A percentile compares a stretch with the other conserved stretches of the same genome.
phyloP scores from a whole-genome alignment of 2,888 invertebrate species.

The Vanessa cardui region DNA sequence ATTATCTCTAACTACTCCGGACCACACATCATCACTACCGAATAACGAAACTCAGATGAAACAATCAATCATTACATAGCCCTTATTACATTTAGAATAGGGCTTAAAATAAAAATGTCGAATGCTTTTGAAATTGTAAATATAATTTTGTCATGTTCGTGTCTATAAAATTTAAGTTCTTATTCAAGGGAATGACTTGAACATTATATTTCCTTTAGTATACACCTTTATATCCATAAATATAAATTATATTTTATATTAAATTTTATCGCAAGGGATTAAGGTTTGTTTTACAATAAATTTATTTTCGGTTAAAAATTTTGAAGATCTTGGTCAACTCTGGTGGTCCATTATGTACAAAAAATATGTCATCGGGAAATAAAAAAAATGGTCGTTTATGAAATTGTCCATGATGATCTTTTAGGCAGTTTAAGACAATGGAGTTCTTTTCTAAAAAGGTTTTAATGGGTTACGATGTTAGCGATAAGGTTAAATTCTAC shows the following conservation, averaged over 20 bases:
- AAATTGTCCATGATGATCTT: conserved; percentile 21
- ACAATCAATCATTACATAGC: background rate
- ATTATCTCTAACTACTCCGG: conserved; percentile 39
- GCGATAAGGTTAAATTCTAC: background rate
- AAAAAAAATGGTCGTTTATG: conserved; percentile 36
- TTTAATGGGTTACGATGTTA: conserved; percentile 16
- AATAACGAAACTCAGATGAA: conserved; percentile 24
- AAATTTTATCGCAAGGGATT: background rate
- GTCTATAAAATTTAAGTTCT: conserved; percentile 56
- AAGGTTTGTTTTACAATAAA: conserved; percentile 6
- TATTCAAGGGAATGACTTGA: conserved; percentile 57
- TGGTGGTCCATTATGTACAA: conserved; percentile 35
- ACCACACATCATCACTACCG: conserved; percentile 45
- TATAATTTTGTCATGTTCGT: conserved; percentile 42
- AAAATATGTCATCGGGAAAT: conserved; percentile 28
- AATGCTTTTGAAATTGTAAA: conserved; percentile 13
- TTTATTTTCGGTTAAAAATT: conserved; percentile 11
- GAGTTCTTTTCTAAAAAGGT: conserved; percentile 7
- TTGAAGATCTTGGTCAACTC: conserved; percentile 18
- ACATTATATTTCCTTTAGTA: conserved; percentile 51
- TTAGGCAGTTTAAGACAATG: conserved; percentile 40
- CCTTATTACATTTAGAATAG: conserved; percentile 14
- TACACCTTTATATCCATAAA: conserved; percentile 30
- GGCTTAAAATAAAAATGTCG: conserved; percentile 4
- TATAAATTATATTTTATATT: background rate